Conservation (phyloP, 2,113 vertebrate species). For the Mola mola region DNA sequence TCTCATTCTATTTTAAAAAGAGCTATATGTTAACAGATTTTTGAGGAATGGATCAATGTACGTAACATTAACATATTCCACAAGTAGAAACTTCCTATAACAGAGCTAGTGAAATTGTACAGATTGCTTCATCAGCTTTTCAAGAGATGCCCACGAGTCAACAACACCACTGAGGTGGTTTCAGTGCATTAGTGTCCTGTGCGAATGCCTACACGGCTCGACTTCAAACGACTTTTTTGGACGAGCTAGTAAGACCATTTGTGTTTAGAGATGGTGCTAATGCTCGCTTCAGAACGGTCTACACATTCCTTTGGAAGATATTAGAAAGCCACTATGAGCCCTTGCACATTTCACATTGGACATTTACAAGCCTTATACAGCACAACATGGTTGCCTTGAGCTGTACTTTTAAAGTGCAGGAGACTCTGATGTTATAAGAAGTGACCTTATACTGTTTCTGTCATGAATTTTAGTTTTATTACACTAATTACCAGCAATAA, state of each 20-base stretch:
- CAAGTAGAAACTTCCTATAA: not conserved
- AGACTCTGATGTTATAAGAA: constrained; percentile 20
- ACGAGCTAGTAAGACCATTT: constrained; percentile 22
- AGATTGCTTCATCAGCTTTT: constrained; percentile 1
- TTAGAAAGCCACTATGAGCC: constrained; percentile 8
- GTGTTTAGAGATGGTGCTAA: constrained; percentile 16
- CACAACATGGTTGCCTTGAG: constrained; percentile 17
- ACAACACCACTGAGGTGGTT: constrained; percentile 12
- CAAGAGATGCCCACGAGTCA: not conserved
- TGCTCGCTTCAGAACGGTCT: constrained; percentile 8
- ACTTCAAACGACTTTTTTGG: constrained; percentile 26
- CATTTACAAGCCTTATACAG: not conserved
- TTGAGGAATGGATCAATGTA: not conserved
- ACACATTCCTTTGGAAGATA: constrained; percentile 1
- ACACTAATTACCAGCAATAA: constrained; percentile 7
- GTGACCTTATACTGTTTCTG: constrained; percentile 37
- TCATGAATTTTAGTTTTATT: constrained; percentile 22
- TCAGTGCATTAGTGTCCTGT: not conserved
- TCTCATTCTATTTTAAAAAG: not conserved
- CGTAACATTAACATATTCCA: not conserved
- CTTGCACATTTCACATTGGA: not conserved
- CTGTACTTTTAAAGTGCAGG: constrained; percentile 1
- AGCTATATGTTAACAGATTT: not conserved
- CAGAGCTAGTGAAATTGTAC: constrained; percentile 2
- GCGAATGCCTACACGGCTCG: not conserved